A percentile compares a stretch with the other conserved stretches of the same genome.
Evolutionary conservation across 2,113 vertebrate species (phyloP).

Genomic region (Podarcis cretensis): DNA sequence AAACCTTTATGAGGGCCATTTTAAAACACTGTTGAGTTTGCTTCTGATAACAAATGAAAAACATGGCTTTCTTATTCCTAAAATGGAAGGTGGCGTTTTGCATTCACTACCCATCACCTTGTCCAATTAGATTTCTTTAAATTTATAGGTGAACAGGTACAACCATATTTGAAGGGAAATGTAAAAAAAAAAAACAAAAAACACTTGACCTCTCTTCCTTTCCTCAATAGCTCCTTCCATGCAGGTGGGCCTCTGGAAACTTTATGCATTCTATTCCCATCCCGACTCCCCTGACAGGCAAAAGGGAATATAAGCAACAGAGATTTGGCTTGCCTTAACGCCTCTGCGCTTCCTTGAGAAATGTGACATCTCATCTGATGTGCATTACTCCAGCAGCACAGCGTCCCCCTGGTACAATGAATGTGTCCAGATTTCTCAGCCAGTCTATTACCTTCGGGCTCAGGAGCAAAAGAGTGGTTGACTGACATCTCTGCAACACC

Average conservation of each 20-base stretch:
- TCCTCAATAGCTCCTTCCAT: slow-evolving; percentile 51
- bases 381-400: slow-evolving; percentile 68
- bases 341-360: slow-evolving; percentile 62
- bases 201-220: slow-evolving; percentile 31
- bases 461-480: slow-evolving; percentile 46
- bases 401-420: slow-evolving; percentile 56
- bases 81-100: not conserved
- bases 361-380: slow-evolving; percentile 75
- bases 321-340: slow-evolving; percentile 65
- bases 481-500: slow-evolving; percentile 39
- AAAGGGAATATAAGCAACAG: slow-evolving; percentile 48
- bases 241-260: slow-evolving; percentile 24
- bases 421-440: slow-evolving; percentile 68
- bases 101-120: not conserved
- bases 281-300: slow-evolving; percentile 32
- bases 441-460: slow-evolving; percentile 57
- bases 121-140: slow-evolving; percentile 34
- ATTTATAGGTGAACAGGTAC: slow-evolving; percentile 41
- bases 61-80: not conserved
- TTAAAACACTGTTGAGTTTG: not conserved
- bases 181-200: not conserved
- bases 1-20: not conserved
- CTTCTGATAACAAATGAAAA: no score
- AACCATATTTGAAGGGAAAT: slow-evolving; percentile 39
- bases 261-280: slow-evolving; percentile 66